Percentiles rank a stretch among this genome's conserved stretches.
These are phyloP conservation scores for Dendrocincla fuliginosa DNA, from an alignment of 2,797 vertebrate species.

Conservation along the genomic window DNA sequence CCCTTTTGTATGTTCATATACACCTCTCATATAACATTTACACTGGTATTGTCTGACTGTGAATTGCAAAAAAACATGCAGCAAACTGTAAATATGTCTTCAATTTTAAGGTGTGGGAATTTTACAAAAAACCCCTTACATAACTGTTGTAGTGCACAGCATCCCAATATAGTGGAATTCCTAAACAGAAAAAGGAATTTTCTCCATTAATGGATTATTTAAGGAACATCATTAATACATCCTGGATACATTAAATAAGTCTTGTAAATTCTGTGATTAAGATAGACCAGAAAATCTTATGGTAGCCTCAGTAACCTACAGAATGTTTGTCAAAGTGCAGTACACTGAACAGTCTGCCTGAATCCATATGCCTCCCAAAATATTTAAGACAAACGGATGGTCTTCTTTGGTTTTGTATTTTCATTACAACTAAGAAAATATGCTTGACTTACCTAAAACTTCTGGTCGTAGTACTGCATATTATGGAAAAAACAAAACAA, in stretches of 20 bases:
- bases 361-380: background rate
- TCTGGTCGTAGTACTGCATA: background rate
- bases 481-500: background rate
- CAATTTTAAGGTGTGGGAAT: background rate
- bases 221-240: rapidly evolving
- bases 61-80: background rate
- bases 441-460: background rate
- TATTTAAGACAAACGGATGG: background rate
- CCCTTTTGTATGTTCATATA: background rate
- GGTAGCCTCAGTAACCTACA: background rate
- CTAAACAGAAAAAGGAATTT: background rate
- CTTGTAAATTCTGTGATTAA: background rate
- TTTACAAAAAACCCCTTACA: background rate
- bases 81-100: background rate
- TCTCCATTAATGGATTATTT: background rate
- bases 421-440: background rate
- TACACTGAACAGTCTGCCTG: background rate
- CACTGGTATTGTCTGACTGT: background rate
- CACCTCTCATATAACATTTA: background rate
- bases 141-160: background rate
- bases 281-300: background rate
- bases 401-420: background rate
- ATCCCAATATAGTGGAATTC: background rate
- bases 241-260: background rate
- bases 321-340: background rate